Evolutionary conservation across 2,888 invertebrate genomes (phyloP).

Genomic region (Eumerus sabulonum): DNA sequence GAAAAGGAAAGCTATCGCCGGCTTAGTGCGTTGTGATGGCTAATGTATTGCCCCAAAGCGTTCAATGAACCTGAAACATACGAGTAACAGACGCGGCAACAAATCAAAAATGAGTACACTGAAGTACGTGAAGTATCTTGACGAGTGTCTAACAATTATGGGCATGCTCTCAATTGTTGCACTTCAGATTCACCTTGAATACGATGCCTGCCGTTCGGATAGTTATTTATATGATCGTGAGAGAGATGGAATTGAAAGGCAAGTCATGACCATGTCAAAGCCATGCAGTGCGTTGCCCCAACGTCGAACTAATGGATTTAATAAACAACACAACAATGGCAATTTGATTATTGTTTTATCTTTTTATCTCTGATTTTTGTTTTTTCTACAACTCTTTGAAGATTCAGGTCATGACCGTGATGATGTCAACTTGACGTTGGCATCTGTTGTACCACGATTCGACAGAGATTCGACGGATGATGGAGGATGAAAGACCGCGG

Average conservation of each 20-base stretch:
- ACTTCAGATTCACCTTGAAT: slow-evolving; percentile 60
- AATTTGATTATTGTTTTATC: slow-evolving; percentile 36
- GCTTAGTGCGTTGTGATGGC: too few species aligned
- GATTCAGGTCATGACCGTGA: not conserved
- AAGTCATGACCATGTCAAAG: slow-evolving; percentile 65
- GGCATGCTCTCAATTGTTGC: slow-evolving; percentile 23
- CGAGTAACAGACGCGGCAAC: slow-evolving; percentile 1
- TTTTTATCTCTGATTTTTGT: slow-evolving; percentile 9
- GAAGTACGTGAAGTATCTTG: not conserved
- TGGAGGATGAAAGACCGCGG: too few species aligned
- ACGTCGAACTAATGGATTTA: slow-evolving; percentile 48
- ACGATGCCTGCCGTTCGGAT: too few species aligned
- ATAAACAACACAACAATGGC: slow-evolving; percentile 41
- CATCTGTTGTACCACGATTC: too few species aligned
- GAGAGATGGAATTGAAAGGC: slow-evolving; percentile 38
- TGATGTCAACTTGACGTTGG: not conserved
- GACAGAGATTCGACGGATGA: too few species aligned
- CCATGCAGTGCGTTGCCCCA: slow-evolving; percentile 59
- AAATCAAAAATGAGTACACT: slow-evolving; percentile 20
- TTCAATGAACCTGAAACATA: slow-evolving; percentile 62
- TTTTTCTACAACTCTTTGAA: not conserved
- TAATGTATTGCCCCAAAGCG: slow-evolving; percentile 40
- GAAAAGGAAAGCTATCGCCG: slow-evolving; percentile 33
- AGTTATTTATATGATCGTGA: too few species aligned
- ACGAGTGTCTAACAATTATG: not conserved